Conservation (phyloP, 1,140 invertebrate species). For the Drosophila busckii region DNA sequence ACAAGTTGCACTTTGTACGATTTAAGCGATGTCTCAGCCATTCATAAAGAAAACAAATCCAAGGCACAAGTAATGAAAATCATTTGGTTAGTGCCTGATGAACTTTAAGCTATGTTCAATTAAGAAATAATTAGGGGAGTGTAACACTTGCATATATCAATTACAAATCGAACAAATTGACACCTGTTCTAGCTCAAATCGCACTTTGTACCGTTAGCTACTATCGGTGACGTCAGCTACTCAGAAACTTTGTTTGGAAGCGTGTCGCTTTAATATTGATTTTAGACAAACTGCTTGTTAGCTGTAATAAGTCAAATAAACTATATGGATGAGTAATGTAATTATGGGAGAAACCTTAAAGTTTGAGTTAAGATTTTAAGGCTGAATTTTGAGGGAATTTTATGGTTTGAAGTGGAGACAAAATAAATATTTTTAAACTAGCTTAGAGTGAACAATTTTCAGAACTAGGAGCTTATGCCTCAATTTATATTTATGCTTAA, state of each 20-base stretch:
- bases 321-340: slow-evolving; percentile 10
- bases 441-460: no score
- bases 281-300: no score
- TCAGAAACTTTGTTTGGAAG: no score
- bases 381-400: not conserved
- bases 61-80: not conserved
- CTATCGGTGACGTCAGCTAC: no score
- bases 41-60: slow-evolving; percentile 17
- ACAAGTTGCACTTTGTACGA: no score
- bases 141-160: no score
- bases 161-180: no score
- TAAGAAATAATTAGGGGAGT: slow-evolving; percentile 15
- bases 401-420: not conserved
- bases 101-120: slow-evolving; percentile 22
- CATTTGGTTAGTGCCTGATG: slow-evolving; percentile 12
- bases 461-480: no score
- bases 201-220: no score
- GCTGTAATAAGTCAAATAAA: slow-evolving; percentile 4
- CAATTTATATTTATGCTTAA: slow-evolving; percentile 6
- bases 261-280: no score
- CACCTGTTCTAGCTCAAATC: no score
- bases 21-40: slow-evolving; percentile 7
- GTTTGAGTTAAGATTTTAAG: slow-evolving; percentile 13
- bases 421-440: not conserved
- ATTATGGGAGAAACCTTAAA: not conserved